phyloP scores from a whole-genome alignment of 2,113 vertebrate genomes.

The Sakesphorus luctuosus region DNA sequence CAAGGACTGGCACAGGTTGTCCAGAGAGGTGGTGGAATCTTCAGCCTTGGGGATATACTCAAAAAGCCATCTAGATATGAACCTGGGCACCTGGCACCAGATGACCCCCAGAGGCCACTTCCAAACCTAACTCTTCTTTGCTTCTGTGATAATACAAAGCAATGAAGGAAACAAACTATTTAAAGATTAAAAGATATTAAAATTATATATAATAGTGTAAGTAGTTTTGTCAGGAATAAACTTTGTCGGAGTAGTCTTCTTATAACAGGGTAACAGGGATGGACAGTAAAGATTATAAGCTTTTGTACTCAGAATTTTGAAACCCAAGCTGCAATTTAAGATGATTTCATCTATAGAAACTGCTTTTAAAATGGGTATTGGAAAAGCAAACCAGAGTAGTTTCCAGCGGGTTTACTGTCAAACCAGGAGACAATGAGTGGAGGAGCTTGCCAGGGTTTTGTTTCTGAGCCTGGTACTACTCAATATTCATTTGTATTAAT shows the following conservation, averaged over 20 bases:
- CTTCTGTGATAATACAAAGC: neutral
- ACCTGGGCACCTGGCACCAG: neutral
- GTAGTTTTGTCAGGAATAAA: neutral
- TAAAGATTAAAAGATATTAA: neutral
- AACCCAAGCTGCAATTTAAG: neutral
- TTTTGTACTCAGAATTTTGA: neutral
- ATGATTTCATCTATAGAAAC: neutral
- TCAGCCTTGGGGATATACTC: neutral
- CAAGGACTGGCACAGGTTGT: neutral
- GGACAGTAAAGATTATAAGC: neutral
- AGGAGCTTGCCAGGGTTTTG: neutral
- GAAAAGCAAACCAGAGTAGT: neutral
- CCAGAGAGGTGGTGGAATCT: neutral
- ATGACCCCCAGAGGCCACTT: neutral
- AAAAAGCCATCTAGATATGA: neutral
- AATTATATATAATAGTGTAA: neutral
- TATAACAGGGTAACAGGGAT: neutral
- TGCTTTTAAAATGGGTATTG: neutral
- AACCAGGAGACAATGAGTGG: neutral
- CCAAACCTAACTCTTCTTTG: neutral
- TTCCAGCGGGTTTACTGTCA: neutral
- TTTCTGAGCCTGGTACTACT: neutral
- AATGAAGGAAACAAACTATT: neutral
- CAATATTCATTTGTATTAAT: neutral
- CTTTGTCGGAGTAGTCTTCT: neutral